These are phyloP conservation scores for Ricordea florida DNA, from an alignment of 92 coral and sea anemone genomes.

Conservation along the genomic window DNA sequence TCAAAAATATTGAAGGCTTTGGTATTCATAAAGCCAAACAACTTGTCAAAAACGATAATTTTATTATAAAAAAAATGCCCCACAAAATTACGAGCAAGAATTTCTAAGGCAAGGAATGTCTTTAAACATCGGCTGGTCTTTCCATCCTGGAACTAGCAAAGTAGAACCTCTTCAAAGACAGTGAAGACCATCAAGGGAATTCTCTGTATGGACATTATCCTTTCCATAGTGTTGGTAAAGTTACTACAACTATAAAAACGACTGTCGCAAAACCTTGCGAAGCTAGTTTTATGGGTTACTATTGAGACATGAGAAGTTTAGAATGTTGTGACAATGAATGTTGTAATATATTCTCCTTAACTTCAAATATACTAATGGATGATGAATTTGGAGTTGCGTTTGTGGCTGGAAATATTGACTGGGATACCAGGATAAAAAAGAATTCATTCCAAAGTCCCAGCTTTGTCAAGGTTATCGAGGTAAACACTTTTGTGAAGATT, in stretches of 20 bases:
- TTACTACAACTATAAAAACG: too few relatives aligned
- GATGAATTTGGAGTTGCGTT: too few relatives aligned
- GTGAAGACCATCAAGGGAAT: not conserved
- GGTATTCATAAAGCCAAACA: not conserved
- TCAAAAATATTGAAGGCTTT: not conserved
- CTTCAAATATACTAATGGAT: too few relatives aligned
- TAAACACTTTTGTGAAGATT: too few relatives aligned
- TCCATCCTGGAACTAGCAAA: not conserved
- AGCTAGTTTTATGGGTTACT: too few relatives aligned
- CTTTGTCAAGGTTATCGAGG: too few relatives aligned
- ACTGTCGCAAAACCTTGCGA: too few relatives aligned
- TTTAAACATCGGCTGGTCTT: not conserved
- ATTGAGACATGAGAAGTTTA: too few relatives aligned
- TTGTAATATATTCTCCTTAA: too few relatives aligned
- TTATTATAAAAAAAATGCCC: not conserved
- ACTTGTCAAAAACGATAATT: not conserved
- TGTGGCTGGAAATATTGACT: constrained; percentile 1
- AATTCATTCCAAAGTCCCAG: not conserved
- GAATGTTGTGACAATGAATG: too few relatives aligned
- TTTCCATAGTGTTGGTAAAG: too few relatives aligned
- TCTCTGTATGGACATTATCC: not conserved
- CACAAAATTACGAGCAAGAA: not conserved
- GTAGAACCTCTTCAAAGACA: not conserved
- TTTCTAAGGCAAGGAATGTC: not conserved
- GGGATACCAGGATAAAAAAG: not conserved